Conservation (phyloP, 2,113 vertebrate genomes). For the Prinia subflava region DNA sequence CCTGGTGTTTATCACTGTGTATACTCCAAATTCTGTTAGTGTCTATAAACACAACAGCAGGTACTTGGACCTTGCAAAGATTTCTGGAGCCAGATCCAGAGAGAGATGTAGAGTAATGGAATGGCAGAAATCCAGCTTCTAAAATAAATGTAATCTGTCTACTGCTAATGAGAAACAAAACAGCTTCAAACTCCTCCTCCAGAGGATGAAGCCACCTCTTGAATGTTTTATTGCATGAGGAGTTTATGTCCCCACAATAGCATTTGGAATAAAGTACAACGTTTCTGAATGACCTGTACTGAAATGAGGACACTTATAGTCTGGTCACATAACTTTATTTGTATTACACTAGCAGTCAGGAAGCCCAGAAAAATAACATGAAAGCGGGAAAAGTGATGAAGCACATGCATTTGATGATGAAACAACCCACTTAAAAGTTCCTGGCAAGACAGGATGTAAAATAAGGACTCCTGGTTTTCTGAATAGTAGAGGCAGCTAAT, state of each 20-base stretch:
- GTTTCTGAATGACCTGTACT: neutral
- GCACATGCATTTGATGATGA: neutral
- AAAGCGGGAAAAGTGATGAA: neutral
- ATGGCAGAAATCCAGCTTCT: constrained; percentile 41
- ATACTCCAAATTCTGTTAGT: neutral
- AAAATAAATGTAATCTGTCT: constrained; percentile 48
- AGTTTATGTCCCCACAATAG: neutral
- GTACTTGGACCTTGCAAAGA: constrained; percentile 28
- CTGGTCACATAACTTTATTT: neutral
- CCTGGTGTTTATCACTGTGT: neutral
- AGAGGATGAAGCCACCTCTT: constrained; percentile 4
- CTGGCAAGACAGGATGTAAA: neutral
- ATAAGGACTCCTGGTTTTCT: neutral
- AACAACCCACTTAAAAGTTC: neutral
- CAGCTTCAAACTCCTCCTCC: neutral
- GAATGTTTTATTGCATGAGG: neutral
- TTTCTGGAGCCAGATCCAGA: constrained; percentile 25
- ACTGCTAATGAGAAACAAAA: constrained; percentile 53
- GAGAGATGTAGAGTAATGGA: constrained; percentile 5
- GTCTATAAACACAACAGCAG: constrained; percentile 18
- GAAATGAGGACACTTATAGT: neutral
- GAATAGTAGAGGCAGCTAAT: neutral
- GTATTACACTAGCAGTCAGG: neutral
- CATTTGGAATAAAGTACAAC: neutral
- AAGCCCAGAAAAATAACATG: neutral